Conservation (phyloP, 2,113 vertebrate genomes). For the Corythoichthys haematopterus region DNA sequence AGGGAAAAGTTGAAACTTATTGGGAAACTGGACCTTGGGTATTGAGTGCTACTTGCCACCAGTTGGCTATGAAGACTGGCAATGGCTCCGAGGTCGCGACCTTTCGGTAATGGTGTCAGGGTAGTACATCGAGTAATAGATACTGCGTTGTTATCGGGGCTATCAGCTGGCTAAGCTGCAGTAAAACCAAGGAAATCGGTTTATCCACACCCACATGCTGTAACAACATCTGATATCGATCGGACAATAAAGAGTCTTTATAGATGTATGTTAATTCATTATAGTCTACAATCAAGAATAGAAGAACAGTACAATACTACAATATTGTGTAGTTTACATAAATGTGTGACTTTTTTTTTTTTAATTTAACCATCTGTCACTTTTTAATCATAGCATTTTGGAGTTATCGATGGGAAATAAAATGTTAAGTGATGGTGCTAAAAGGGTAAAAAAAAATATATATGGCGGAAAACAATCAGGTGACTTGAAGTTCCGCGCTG, state of each 20-base stretch:
- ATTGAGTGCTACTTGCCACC: conserved; percentile 62
- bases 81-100: conserved; percentile 48
- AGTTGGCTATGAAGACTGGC: conserved; percentile 44
- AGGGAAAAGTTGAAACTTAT: conserved; percentile 30
- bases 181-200: conserved; percentile 48
- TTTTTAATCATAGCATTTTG: too few species aligned
- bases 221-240: conserved; percentile 45
- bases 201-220: conserved; percentile 30
- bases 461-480: too few species aligned
- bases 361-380: too few species aligned
- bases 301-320: not conserved
- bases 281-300: not conserved
- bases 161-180: conserved; percentile 55
- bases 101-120: conserved; percentile 51
- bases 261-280: conserved; percentile 28
- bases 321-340: not conserved
- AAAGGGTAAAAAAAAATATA: too few species aligned
- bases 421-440: too few species aligned
- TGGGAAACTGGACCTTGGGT: conserved; percentile 65
- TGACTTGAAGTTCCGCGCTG: too few species aligned
- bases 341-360: too few species aligned
- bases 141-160: conserved; percentile 53
- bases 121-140: conserved; percentile 57
- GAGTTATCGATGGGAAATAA: too few species aligned
- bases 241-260: conserved; percentile 17